These are phyloP conservation scores for Leptothorax acervorum DNA, from an alignment of 2,888 invertebrate genomes.

Conservation along the genomic window DNA sequence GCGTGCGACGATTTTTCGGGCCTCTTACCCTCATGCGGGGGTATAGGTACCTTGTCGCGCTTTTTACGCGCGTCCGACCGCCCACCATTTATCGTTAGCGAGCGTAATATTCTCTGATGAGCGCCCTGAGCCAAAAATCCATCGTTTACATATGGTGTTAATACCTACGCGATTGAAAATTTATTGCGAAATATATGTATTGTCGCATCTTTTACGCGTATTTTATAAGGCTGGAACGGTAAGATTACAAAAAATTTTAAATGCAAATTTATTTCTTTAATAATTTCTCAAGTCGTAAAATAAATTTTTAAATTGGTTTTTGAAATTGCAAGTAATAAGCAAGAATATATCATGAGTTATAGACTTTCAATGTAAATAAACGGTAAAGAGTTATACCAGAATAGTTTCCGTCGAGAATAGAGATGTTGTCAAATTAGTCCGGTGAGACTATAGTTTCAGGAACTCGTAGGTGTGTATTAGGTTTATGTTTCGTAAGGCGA, in stretches of 20 bases:
- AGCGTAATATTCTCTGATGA: constrained; percentile 37
- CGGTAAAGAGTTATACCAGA: not conserved
- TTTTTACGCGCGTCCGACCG: constrained; percentile 48
- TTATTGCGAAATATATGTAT: not conserved
- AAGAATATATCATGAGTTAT: not conserved
- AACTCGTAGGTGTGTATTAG: not conserved
- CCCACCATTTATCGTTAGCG: constrained; percentile 50
- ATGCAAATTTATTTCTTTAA: not conserved
- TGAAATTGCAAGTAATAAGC: not conserved
- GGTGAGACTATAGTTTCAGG: not conserved
- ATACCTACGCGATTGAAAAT: not conserved
- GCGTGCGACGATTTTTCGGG: constrained; percentile 66
- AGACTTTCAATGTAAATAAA: not conserved
- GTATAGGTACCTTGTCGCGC: constrained; percentile 21
- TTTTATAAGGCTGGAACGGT: not conserved
- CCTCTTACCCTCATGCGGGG: constrained; percentile 60
- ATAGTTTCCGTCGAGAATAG: not conserved
- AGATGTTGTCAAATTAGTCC: constrained; percentile 1
- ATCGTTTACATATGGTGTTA: not conserved
- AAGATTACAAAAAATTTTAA: not conserved
- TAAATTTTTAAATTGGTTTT: not conserved
- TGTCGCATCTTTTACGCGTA: not conserved
- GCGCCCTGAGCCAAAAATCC: not conserved
- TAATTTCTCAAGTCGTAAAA: not conserved
- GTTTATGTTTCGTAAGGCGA: not conserved